Conservation (phyloP, 2,888 invertebrate species). For the Galeruca laticollis region DNA sequence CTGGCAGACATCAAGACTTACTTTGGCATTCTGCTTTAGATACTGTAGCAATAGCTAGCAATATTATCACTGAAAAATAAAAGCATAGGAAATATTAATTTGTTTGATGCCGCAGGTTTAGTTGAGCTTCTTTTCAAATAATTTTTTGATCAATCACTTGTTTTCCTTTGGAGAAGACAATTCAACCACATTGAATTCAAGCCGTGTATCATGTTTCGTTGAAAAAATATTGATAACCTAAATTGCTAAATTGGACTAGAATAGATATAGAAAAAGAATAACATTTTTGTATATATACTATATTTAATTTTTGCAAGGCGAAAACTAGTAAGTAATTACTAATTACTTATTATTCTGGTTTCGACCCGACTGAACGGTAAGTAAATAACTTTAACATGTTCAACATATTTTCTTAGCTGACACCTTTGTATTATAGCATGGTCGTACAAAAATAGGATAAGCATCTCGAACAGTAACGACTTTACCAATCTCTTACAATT, state of each 20-base stretch:
- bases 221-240: not conserved
- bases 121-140: slow-evolving; percentile 35
- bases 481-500: no score
- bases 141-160: slow-evolving; percentile 28
- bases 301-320: no score
- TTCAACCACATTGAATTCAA: slow-evolving; percentile 30
- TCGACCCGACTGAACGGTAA: no score
- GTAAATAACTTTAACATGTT: not conserved
- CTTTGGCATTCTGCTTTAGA: slow-evolving; percentile 73
- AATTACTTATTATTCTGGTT: no score
- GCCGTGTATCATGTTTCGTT: not conserved
- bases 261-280: not conserved
- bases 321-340: no score
- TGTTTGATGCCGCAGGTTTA: slow-evolving; percentile 31
- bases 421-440: no score
- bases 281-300: not conserved
- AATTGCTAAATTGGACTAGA: not conserved
- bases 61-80: slow-evolving; percentile 64
- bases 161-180: slow-evolving; percentile 27
- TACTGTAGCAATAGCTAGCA: slow-evolving; percentile 65
- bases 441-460: no score
- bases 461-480: no score
- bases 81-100: slow-evolving; percentile 55
- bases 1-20: slow-evolving; percentile 64
- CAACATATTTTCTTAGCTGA: not conserved